Evolutionary conservation across 2,797 vertebrate species (phyloP).

Genomic region (Tangara arthus): DNA sequence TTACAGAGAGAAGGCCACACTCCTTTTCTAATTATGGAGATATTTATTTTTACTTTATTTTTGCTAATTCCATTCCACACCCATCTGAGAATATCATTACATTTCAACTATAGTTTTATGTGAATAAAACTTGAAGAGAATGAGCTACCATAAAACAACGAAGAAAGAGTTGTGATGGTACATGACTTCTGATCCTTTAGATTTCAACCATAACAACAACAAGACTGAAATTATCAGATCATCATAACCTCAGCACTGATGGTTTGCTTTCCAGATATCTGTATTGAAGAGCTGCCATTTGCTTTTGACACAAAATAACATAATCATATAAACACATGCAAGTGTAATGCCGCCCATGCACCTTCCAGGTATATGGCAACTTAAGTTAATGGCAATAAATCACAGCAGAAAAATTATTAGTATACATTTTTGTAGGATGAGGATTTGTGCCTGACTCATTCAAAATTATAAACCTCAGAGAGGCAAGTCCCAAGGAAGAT

Average conservation of each 20-base stretch:
- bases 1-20: not conserved
- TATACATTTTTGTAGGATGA: not conserved
- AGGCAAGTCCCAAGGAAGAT: not conserved
- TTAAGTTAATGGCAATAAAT: not conserved
- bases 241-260: not conserved
- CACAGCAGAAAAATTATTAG: not conserved
- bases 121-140: not conserved
- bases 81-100: not conserved
- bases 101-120: not conserved
- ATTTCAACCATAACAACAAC: not conserved
- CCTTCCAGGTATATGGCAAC: not conserved
- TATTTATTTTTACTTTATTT: not conserved
- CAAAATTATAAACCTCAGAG: not conserved
- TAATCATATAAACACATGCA: not conserved
- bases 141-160: not conserved
- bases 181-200: not conserved
- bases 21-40: not conserved
- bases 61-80: not conserved
- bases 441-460: not conserved
- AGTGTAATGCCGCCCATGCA: not conserved
- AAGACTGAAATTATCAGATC: not conserved
- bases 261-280: not conserved
- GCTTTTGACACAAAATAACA: not conserved
- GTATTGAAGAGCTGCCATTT: not conserved
- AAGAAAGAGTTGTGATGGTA: not conserved